Percentiles rank a stretch among this genome's conserved stretches.
Evolutionary conservation across 2,888 invertebrate genomes (phyloP).

Genomic region (Drosophila limbata): DNA sequence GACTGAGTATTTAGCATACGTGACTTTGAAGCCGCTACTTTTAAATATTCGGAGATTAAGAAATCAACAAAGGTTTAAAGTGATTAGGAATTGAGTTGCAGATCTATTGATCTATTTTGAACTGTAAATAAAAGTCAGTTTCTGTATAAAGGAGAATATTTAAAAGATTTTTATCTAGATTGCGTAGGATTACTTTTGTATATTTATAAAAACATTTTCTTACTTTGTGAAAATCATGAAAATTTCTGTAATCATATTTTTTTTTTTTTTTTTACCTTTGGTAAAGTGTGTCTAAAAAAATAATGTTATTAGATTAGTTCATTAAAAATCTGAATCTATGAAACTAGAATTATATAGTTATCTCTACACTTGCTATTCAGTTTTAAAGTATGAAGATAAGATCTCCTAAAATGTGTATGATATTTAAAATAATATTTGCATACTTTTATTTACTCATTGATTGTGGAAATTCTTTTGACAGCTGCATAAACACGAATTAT

Average conservation of each 20-base stretch:
- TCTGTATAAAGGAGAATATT: not conserved
- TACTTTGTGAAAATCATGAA: not conserved
- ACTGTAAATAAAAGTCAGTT: not conserved
- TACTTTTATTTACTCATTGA: conserved; percentile 19
- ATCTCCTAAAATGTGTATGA: not conserved
- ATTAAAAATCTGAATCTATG: not conserved
- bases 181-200: not conserved
- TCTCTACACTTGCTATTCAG: not conserved
- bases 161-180: not conserved
- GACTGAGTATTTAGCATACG: not conserved
- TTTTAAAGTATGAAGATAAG: not conserved
- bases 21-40: not conserved
- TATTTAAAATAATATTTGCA: conserved; percentile 13
- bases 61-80: not conserved
- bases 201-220: not conserved
- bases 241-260: not conserved
- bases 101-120: not conserved
- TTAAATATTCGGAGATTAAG: not conserved
- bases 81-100: not conserved
- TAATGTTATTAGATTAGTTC: not conserved
- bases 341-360: not conserved
- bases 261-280: not conserved
- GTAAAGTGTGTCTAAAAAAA: too few relatives aligned
- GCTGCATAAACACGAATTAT: conserved; percentile 52
- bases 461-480: conserved; percentile 36